Conservation (phyloP, 1,140 invertebrate species). For the Cydia amplana region DNA sequence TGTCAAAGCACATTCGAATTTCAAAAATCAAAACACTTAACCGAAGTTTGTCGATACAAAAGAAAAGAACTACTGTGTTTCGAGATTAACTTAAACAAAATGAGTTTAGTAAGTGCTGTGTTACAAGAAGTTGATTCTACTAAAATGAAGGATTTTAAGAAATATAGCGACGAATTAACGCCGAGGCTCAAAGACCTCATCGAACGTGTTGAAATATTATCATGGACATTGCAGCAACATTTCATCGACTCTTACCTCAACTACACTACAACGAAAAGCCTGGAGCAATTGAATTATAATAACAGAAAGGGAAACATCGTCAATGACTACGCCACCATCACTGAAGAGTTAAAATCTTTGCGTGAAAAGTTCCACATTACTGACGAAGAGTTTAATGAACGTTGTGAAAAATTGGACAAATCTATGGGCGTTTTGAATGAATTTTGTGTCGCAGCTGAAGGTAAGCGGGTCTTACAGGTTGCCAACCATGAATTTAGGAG, state of each 20-base stretch:
- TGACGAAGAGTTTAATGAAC: constrained; percentile 57
- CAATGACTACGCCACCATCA: constrained; percentile 50
- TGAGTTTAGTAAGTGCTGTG: constrained; percentile 65
- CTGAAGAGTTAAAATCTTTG: constrained; percentile 49
- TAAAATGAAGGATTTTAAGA: constrained; percentile 54
- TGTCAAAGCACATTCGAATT: constrained; percentile 23
- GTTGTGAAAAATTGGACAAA: constrained; percentile 53
- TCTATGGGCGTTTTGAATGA: constrained; percentile 51
- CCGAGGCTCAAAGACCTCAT: constrained; percentile 58
- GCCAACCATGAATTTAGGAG: constrained; percentile 64
- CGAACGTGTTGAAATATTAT: constrained; percentile 65
- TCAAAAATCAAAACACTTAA: constrained; percentile 34
- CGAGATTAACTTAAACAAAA: constrained; percentile 36
- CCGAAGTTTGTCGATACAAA: constrained; percentile 34
- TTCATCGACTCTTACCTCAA: constrained; percentile 65
- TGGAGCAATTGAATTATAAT: constrained; percentile 68
- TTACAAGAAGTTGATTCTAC: constrained; percentile 58
- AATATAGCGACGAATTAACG: constrained; percentile 54
- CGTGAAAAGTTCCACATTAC: constrained; percentile 44
- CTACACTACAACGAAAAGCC: constrained; percentile 63
- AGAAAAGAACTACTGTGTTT: constrained; percentile 35
- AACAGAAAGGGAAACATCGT: constrained; percentile 63
- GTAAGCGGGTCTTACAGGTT: constrained; percentile 52
- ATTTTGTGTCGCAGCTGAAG: constrained; percentile 58
- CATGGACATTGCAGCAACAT: constrained; percentile 66